These are phyloP conservation scores for Vireo altiloquus DNA, from an alignment of 2,113 vertebrate species.

Conservation along the genomic window DNA sequence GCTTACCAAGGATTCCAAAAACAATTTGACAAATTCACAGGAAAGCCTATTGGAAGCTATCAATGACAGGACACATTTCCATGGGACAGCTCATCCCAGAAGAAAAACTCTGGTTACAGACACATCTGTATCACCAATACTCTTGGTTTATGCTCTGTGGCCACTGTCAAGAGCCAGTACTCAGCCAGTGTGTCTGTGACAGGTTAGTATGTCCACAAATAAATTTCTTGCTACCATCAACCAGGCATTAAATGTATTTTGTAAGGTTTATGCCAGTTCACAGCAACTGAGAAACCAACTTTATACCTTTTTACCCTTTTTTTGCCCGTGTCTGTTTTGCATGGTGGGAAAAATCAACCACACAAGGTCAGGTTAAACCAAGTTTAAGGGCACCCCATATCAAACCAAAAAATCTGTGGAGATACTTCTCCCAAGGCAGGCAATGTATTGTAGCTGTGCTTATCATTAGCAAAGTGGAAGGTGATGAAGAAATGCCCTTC, in stretches of 20 bases:
- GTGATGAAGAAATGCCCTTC: slow-evolving; percentile 11
- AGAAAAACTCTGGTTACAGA: not conserved
- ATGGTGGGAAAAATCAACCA: not conserved
- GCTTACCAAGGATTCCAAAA: not conserved
- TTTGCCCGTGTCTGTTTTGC: not conserved
- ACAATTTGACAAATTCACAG: not conserved
- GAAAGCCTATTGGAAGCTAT: not conserved
- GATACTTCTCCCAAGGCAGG: not conserved
- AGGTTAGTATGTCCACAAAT: not conserved
- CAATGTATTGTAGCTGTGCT: not conserved
- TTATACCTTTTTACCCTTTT: not conserved
- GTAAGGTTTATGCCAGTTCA: not conserved
- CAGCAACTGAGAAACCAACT: not conserved
- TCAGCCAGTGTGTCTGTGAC: not conserved
- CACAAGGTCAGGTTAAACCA: not conserved
- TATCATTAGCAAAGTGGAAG: not conserved
- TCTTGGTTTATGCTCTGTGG: not conserved
- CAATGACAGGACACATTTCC: not conserved
- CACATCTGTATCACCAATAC: not conserved
- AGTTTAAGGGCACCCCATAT: not conserved
- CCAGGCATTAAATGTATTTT: not conserved
- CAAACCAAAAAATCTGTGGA: not conserved
- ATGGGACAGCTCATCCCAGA: not conserved
- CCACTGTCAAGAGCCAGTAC: not conserved
- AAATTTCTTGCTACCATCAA: not conserved